phyloP scores from a whole-genome alignment of 1,140 invertebrate species.

The Lepidurus arcticus region DNA sequence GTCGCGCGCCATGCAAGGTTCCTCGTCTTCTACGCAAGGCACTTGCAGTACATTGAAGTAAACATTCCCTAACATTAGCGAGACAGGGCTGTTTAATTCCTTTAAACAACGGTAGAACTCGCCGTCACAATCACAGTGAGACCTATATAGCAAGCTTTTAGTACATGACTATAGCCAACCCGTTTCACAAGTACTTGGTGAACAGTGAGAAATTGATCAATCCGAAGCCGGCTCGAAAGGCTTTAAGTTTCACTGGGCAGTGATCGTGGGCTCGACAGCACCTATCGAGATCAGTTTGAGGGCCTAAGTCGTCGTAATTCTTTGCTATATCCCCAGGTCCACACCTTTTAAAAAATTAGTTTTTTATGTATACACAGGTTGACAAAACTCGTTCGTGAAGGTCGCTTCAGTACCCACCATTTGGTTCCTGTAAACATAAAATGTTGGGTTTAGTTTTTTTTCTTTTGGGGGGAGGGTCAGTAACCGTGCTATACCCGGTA shows the following conservation, averaged over 20 bases:
- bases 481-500: slow-evolving; percentile 55
- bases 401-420: slow-evolving; percentile 49
- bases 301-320: slow-evolving; percentile 74
- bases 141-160: slow-evolving; percentile 47
- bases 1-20: slow-evolving; percentile 33
- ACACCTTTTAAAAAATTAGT: slow-evolving; percentile 47
- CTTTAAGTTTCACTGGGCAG: slow-evolving; percentile 66
- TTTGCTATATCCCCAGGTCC: slow-evolving; percentile 74
- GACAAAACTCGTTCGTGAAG: not conserved
- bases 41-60: slow-evolving; percentile 80
- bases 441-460: slow-evolving; percentile 30
- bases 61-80: slow-evolving; percentile 71
- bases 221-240: slow-evolving; percentile 67
- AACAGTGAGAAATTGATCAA: slow-evolving; percentile 75
- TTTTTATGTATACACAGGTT: not conserved
- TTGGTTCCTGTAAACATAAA: slow-evolving; percentile 63
- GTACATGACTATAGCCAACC: not conserved
- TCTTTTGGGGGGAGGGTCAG: not conserved
- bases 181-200: slow-evolving; percentile 60
- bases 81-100: slow-evolving; percentile 58
- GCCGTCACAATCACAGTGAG: slow-evolving; percentile 78
- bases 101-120: slow-evolving; percentile 76
- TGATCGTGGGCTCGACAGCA: slow-evolving; percentile 82
- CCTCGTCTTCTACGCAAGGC: slow-evolving; percentile 62
- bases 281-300: slow-evolving; percentile 62